These are phyloP conservation scores for Agrochola lychnidis DNA, from an alignment of 2,888 invertebrate genomes.

Conservation along the genomic window DNA sequence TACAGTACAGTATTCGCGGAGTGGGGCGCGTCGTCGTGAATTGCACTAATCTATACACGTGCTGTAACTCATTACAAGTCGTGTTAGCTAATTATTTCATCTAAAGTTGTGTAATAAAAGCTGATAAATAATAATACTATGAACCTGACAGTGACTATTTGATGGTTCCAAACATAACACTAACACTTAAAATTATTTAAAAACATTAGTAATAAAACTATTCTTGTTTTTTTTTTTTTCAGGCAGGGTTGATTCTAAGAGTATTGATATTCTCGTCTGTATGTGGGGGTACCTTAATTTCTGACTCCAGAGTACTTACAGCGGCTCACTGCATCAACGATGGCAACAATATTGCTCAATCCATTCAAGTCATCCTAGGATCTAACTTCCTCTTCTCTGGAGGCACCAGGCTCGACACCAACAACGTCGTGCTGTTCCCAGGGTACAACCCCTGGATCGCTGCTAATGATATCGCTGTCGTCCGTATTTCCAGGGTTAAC, in stretches of 20 bases:
- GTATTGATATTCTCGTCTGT: constrained; percentile 67
- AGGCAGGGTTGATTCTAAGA: constrained; percentile 74
- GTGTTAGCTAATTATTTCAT: background rate
- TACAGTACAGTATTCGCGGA: no score
- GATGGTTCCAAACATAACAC: background rate
- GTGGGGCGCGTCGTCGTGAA: no score
- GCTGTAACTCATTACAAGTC: background rate
- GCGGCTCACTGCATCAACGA: constrained; percentile 76
- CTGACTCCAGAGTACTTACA: constrained; percentile 69
- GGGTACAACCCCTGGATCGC: constrained; percentile 70
- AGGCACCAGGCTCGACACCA: constrained; percentile 70
- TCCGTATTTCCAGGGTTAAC: constrained; percentile 63
- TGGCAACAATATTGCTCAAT: constrained; percentile 66
- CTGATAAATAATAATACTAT: background rate
- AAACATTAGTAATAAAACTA: background rate
- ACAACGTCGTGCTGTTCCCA: constrained; percentile 64
- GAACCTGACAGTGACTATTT: background rate
- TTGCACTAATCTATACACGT: no score
- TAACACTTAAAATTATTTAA: background rate
- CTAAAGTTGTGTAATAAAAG: background rate
- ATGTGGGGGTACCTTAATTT: constrained; percentile 74
- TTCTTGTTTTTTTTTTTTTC: constrained; percentile 32
- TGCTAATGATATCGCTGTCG: constrained; percentile 74
- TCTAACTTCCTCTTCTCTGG: constrained; percentile 74
- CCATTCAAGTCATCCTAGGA: constrained; percentile 72